Conservation (phyloP, 2,888 invertebrate genomes). For the Endotricha flammealis region DNA sequence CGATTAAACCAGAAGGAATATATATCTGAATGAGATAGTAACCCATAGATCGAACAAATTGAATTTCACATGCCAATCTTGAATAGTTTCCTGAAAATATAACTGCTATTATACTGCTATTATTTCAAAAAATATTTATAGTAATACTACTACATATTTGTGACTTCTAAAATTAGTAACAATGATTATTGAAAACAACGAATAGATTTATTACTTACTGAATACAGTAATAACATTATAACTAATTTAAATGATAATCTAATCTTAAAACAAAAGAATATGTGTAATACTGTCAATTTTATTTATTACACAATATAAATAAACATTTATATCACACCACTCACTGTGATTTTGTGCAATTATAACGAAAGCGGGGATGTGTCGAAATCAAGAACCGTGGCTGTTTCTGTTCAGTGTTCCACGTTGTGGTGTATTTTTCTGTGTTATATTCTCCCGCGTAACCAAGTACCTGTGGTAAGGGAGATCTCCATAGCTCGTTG, state of each 20-base stretch:
- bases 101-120: conserved; percentile 1
- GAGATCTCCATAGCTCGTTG: conserved; percentile 97
- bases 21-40: conserved; percentile 99
- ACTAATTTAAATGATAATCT: no score
- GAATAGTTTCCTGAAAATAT: conserved; percentile 92
- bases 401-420: conserved; percentile 70
- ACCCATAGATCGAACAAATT: conserved; percentile 98
- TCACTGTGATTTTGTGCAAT: conserved; percentile 69
- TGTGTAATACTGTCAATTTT: neutral
- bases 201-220: neutral
- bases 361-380: conserved; percentile 77
- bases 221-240: neutral
- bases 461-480: conserved; percentile 93
- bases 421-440: conserved; percentile 47
- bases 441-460: conserved; percentile 43
- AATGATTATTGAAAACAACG: neutral
- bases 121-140: conserved; percentile 7
- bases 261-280: neutral
- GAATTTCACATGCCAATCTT: conserved; percentile 96
- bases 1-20: conserved; percentile 97
- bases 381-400: conserved; percentile 72
- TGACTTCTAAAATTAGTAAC: neutral
- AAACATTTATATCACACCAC: conserved; percentile 52
- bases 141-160: neutral
- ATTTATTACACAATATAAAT: conserved; percentile 13